Base-by-base conservation (phyloP, 2,797 vertebrate genomes). In the Thalassophryne amazonica region DNA sequence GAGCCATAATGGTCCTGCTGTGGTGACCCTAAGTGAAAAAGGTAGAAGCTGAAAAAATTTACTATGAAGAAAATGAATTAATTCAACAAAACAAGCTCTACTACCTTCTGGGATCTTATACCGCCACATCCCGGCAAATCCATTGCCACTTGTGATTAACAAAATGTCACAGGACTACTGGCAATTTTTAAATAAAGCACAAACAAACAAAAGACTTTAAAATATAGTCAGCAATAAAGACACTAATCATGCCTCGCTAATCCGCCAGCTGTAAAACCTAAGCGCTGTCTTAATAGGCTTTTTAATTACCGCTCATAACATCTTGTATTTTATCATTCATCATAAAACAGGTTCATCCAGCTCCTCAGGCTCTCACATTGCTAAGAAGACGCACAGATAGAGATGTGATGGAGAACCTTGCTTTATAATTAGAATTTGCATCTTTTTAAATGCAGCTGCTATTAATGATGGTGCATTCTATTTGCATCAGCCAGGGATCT, bases 391-490 rank as follows among this genome's bases (percentile, higher is more conserved):
- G 55, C 47, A 45, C 46, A 73, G 46, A 68, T 63, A 53, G 69
- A 73, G 60, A 60, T 66, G 61, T 55, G 56, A 75, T 61, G 47
- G 55, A 73, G 41, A 57, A 29, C 34, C 47, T 39, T 36, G 27
- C 59, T 54, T 76, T 52, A 32, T 65, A 81, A 79, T 69, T 65
- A 60, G 39, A 72, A 77, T 61, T 60, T 45, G 50, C 52, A 63
- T 81, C 60, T 76, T 60, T 35, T 70, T 29, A n/a, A n/a, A n/a
- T n/a, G n/a, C n/a, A n/a, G 57, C 38, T 19, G 34, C 55, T 62
- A 64, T 70, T 82, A 81, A 82, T 76, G 73, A 67, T 53, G 18
- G 35, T 2, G 42, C 52, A 61, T 35, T 60, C 40, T 65, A 42
- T 72, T 73, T 75, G 36, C 36, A 38, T 3, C 20, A 38, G 36